Evolutionary conservation across 2,113 vertebrate species (phyloP).

Genomic region (Cyprinus carpio): DNA sequence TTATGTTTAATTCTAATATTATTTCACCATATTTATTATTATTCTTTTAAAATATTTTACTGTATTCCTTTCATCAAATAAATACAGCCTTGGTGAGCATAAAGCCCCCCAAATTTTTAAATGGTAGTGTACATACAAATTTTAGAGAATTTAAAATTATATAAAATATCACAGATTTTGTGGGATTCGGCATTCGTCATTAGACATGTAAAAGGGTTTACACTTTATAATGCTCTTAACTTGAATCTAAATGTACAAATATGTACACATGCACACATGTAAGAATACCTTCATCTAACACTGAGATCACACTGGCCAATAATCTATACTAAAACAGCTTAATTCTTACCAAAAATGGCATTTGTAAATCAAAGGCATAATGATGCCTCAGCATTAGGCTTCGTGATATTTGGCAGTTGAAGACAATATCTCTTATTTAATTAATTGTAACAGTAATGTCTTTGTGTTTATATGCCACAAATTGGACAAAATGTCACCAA

Average conservation of each 20-base stretch:
- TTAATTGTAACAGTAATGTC: not conserved
- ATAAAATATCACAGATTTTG: not conserved
- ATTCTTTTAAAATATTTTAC: not conserved
- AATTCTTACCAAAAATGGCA: not conserved
- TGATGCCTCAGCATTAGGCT: not conserved
- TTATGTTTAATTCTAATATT: too few species aligned
- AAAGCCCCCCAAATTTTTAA: not conserved
- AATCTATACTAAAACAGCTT: not conserved
- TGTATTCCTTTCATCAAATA: not conserved
- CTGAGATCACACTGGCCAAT: not conserved
- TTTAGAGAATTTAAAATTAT: not conserved
- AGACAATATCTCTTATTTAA: not conserved
- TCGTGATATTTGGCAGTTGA: slow-evolving; percentile 38
- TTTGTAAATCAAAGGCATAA: not conserved
- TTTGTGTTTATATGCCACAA: not conserved
- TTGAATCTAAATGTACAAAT: not conserved
- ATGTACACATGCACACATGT: not conserved
- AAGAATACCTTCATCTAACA: not conserved
- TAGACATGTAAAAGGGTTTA: not conserved
- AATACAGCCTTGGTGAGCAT: not conserved
- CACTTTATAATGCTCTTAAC: slow-evolving; percentile 6
- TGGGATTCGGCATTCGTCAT: too few species aligned
- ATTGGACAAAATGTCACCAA: not conserved
- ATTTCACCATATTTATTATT: not conserved
- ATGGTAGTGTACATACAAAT: not conserved